Evolutionary conservation across 2,888 invertebrate genomes (phyloP).

Genomic region (Limenitis camilla): DNA sequence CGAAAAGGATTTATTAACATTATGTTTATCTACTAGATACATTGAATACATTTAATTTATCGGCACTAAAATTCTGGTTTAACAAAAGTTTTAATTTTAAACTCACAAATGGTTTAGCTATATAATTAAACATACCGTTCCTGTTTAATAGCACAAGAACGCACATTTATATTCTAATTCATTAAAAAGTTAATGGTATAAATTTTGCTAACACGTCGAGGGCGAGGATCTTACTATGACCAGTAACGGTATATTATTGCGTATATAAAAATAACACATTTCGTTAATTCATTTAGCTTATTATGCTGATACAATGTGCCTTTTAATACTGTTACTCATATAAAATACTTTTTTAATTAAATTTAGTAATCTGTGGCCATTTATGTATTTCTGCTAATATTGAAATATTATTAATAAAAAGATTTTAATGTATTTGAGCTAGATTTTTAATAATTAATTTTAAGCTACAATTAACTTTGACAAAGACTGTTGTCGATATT

Average conservation of each 20-base stretch:
- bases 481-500: slow-evolving; percentile 53
- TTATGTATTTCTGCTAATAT: slow-evolving; percentile 7
- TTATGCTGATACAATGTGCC: slow-evolving; percentile 40
- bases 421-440: background rate
- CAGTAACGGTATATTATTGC: slow-evolving; percentile 8
- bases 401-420: background rate
- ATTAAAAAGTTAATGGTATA: slow-evolving; percentile 10
- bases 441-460: slow-evolving; percentile 14
- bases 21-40: too few relatives aligned
- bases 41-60: slow-evolving; percentile 15
- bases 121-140: slow-evolving; percentile 10
- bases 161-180: slow-evolving; percentile 16
- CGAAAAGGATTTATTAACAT: slow-evolving; percentile 7
- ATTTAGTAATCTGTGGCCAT: slow-evolving; percentile 20
- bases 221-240: slow-evolving; percentile 11
- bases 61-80: slow-evolving; percentile 6
- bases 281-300: slow-evolving; percentile 11
- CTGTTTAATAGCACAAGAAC: slow-evolving; percentile 13
- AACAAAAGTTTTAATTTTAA: slow-evolving; percentile 4
- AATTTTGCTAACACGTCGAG: slow-evolving; percentile 8
- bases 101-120: slow-evolving; percentile 3
- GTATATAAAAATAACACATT: slow-evolving; percentile 12
- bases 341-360: slow-evolving; percentile 31
- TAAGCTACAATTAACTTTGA: slow-evolving; percentile 29
- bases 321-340: slow-evolving; percentile 38